Percentiles rank a stretch among this genome's conserved stretches.
phyloP scores from a whole-genome alignment of 1,140 invertebrate species.

The Chrysomallon squamiferum region DNA sequence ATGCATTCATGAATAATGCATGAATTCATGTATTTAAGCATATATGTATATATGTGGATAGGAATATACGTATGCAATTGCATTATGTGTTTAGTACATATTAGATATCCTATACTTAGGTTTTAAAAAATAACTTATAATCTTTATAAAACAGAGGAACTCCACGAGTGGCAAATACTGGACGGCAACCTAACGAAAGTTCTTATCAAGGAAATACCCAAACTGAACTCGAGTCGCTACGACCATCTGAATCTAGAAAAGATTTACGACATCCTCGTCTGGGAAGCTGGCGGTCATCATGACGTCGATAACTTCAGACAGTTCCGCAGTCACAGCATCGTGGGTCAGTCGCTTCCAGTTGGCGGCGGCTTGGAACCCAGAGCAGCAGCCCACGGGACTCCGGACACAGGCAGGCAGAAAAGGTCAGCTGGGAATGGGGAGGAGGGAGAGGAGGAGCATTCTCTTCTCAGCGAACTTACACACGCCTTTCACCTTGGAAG shows the following conservation, averaged over 20 bases:
- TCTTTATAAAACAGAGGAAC: conserved; percentile 54
- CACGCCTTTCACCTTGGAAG: conserved; percentile 53
- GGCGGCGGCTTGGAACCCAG: too few species aligned
- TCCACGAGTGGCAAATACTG: conserved; percentile 38
- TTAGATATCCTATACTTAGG: too few species aligned
- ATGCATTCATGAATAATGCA: too few species aligned
- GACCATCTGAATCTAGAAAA: conserved; percentile 31
- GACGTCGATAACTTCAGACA: background rate
- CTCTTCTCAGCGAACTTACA: conserved; percentile 46
- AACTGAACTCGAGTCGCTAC: conserved; percentile 36
- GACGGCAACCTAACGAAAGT: conserved; percentile 40
- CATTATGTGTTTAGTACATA: too few species aligned
- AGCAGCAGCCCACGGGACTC: too few species aligned
- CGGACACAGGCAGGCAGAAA: background rate
- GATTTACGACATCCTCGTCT: conserved; percentile 13
- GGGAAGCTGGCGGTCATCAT: background rate
- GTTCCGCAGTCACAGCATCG: background rate
- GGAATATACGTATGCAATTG: too few species aligned
- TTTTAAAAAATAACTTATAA: too few species aligned
- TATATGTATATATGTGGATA: too few species aligned
- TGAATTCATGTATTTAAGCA: too few species aligned
- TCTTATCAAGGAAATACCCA: conserved; percentile 30
- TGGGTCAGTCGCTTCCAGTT: background rate
- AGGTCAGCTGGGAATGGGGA: conserved; percentile 8
- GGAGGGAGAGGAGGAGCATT: conserved; percentile 25